A percentile compares a stretch with the other conserved stretches of the same genome.
Evolutionary conservation across 1,140 invertebrate genomes (phyloP).

Genomic region (Drosophila kepulauana): DNA sequence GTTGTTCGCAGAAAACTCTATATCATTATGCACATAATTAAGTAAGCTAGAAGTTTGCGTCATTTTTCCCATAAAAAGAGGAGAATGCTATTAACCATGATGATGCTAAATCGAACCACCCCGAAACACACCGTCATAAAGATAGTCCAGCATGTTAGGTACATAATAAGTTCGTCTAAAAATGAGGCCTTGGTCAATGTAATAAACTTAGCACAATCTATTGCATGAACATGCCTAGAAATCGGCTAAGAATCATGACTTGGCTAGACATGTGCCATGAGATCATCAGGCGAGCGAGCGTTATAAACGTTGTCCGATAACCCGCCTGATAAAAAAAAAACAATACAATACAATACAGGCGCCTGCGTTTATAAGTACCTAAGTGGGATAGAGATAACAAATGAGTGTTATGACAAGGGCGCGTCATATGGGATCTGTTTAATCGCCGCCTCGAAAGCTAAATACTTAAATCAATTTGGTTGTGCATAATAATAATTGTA

Average conservation of each 20-base stretch:
- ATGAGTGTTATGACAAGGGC: not conserved
- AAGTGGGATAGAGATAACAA: constrained; percentile 16
- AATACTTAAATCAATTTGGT: too few relatives aligned
- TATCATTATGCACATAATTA: not conserved
- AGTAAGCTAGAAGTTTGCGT: not conserved
- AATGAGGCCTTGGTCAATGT: constrained; percentile 32
- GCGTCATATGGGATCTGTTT: constrained; percentile 1
- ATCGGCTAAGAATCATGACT: constrained; percentile 65
- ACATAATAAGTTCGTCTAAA: constrained; percentile 11
- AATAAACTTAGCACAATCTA: constrained; percentile 16
- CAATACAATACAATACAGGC: not conserved
- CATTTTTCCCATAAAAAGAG: not conserved
- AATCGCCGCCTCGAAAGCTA: not conserved
- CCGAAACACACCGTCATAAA: constrained; percentile 19
- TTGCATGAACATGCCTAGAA: constrained; percentile 14
- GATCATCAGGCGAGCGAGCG: constrained; percentile 36
- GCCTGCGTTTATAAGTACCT: constrained; percentile 28
- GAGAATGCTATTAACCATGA: constrained; percentile 24
- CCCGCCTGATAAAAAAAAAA: constrained; percentile 22
- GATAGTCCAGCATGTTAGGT: not conserved
- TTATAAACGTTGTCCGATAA: constrained; percentile 36
- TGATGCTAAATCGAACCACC: constrained; percentile 16
- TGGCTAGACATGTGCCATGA: constrained; percentile 45
- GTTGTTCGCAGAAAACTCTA: not conserved
- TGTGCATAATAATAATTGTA: too few relatives aligned